Evolutionary conservation across 2,888 invertebrate genomes (phyloP), one percentile per base, ranked within the genome.

Genomic region (Macroteleia sp.): DNA sequence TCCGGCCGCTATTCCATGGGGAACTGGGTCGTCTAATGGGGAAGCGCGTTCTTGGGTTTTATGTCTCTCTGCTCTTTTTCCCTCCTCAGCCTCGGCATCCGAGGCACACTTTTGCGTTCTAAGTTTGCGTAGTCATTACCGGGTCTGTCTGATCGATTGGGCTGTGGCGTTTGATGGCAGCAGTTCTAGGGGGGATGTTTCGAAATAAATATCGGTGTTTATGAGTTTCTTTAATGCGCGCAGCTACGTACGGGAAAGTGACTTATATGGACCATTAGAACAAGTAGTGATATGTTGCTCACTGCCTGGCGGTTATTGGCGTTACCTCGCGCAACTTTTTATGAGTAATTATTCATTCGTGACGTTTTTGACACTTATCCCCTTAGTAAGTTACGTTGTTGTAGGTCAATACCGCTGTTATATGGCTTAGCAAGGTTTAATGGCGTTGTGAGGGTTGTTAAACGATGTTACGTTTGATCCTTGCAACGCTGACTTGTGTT

Each of bases 11-110:
- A 67, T 73, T 81, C 78, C 79, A 80, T 67, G 66, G 77, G 81
- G 69, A 81, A 80, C 73, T 80, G 81, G 82, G 80, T 81, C 80
- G 79, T 44, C 78, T 79, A 80, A 81, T 81, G 79, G 78, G 75
- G 50, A 79, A 71, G 25, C 50, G 52, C 41, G 70, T 52, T 79
- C 73, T 56, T 59, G 66, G 64, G 44, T 69, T 73, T 77, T 70
- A 64, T 71, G 64, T 77, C 39, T 44, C 59, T 64, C 19, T 56
- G 34, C 14, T 52, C 20, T 42, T 52, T 46, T 39, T 39, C 52
- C 44, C 66, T 67, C 17, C 44, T 3, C 50, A 42, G 44, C 59
- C 30, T 28, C 16, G 66, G 42, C 44, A 59, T 22, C 42, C 25
- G 44, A 59, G 70, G 62, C 59, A 70, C 67, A 76, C 61, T 69